Evolutionary conservation across 1,140 invertebrate species (phyloP), one percentile per base, ranked within the genome.

Genomic region (Heliconius eleuchia): DNA sequence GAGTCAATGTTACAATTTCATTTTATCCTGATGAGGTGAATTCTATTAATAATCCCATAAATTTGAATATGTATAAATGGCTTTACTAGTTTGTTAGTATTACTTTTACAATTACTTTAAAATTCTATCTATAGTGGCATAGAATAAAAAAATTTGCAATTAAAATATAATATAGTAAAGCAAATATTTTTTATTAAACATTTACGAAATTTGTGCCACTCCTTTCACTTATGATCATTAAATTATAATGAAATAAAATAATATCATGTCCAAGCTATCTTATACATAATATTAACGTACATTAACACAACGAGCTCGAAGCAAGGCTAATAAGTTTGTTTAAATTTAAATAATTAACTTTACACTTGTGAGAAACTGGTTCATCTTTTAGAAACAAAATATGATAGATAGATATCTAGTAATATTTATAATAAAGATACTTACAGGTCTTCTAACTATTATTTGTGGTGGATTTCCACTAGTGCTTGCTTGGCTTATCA

Each of bases 401-500:
- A 81, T 71, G 71, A 52, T 39, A n/a, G 30, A n/a, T 71, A 52
- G 37, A 46, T 30, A 16, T 13, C 5, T 34, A 18, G 16, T 23
- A 39, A 71, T 37, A 34, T 39, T 73, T 42, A 37, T 73, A 57
- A 55, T 60, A 76, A 77, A 52, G 7, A 77, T 85, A 94, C 93
- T 95, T 83, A 95, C 94, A 79, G 94, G 94, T 89, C 92, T 89
- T 46, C 94, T 87, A n/a, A 95, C 91, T 82, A 95, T 94, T 74
- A 95, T 94, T 83, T 94, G 93, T 77, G 92, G 90, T 80, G 93
- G 92, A 74, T 94, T 94, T 39, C 89, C 89, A 86, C 92, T 92
- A 16, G 92, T 90, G 77, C 90, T 94, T 71, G 92, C 92, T 84
- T 94, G 93, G 74, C 88, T 93, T 72, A 92, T 92, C 2, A 94